phyloP scores from a whole-genome alignment of 2,888 invertebrate genomes.

The Tipula confusa region DNA sequence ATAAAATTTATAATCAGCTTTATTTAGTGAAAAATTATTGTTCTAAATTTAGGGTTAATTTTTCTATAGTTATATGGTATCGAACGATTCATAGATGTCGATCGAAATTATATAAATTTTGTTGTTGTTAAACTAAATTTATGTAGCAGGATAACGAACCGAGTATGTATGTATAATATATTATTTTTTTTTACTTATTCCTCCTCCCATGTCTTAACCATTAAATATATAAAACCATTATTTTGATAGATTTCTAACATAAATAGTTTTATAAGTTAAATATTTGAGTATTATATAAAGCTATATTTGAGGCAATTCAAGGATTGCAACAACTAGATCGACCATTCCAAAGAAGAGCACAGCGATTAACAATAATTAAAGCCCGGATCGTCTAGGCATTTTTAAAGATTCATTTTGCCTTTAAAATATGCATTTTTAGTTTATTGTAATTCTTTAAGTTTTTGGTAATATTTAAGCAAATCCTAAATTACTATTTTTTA shows the following conservation, averaged over 20 bases:
- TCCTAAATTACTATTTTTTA: no score
- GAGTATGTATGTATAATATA: no score
- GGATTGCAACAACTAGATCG: no score
- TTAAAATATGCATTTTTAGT: no score
- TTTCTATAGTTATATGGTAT: background rate
- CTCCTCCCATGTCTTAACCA: background rate
- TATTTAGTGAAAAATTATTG: background rate
- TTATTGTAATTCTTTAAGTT: no score
- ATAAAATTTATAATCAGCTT: constrained; percentile 1
- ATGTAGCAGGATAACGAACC: background rate
- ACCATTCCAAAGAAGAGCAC: no score
- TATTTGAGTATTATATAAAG: background rate
- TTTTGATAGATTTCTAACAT: background rate
- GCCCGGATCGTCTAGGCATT: no score
- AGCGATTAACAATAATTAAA: no score
- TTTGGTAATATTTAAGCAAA: no score
- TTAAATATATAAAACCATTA: background rate
- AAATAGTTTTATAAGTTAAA: background rate
- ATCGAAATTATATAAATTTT: background rate
- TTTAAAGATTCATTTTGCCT: no score
- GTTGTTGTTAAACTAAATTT: background rate
- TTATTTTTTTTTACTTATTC: background rate
- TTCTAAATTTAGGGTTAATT: background rate
- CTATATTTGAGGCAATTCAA: no score
- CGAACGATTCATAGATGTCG: background rate